Conservation (phyloP, 1,140 invertebrate species). For the Hyles euphorbiae region DNA sequence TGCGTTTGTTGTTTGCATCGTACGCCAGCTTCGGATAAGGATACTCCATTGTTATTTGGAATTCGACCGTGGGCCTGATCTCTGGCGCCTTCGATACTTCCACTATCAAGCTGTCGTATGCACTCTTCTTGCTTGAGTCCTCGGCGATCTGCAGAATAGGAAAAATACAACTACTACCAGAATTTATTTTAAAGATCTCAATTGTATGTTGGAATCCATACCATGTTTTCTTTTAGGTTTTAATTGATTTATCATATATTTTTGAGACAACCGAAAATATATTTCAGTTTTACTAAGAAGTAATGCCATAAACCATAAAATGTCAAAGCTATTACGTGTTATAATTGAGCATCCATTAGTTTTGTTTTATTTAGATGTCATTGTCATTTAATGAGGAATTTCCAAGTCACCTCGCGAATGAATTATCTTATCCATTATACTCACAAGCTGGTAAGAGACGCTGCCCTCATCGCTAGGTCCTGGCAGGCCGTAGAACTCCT, state of each 20-base stretch:
- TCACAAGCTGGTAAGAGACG: conserved; percentile 85
- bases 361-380: too few relatives aligned
- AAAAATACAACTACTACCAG: conserved; percentile 11
- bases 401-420: too few relatives aligned
- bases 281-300: too few relatives aligned
- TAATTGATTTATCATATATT: too few relatives aligned
- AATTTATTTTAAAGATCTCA: too few relatives aligned
- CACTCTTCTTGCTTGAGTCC: conserved; percentile 80
- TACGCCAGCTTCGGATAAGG: conserved; percentile 83
- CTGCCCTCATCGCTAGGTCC: conserved; percentile 80
- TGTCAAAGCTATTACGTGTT: too few relatives aligned
- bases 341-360: too few relatives aligned
- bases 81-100: conserved; percentile 78
- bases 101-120: conserved; percentile 87
- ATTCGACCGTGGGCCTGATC: conserved; percentile 77
- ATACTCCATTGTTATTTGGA: conserved; percentile 86
- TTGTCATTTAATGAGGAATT: too few relatives aligned
- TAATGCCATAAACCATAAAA: too few relatives aligned
- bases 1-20: conserved; percentile 81
- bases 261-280: too few relatives aligned
- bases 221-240: too few relatives aligned
- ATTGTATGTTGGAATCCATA: too few relatives aligned
- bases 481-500: conserved; percentile 93
- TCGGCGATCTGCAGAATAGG: conserved; percentile 75
- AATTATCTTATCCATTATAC: conserved; percentile 13